phyloP scores from a whole-genome alignment of 2,113 vertebrate genomes.

The Apeltes quadracus region DNA sequence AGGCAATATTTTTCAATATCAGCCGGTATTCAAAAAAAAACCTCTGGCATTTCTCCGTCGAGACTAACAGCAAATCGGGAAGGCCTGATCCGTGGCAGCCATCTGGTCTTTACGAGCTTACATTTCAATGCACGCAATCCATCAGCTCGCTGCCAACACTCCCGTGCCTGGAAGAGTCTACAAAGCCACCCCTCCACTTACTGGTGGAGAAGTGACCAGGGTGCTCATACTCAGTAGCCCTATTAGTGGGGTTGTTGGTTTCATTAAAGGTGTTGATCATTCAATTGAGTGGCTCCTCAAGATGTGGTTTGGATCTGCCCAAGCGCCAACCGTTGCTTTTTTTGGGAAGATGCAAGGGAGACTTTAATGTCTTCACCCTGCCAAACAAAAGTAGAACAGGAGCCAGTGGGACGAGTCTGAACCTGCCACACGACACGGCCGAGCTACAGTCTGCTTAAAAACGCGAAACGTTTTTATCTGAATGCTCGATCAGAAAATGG shows the following conservation, averaged over 20 bases:
- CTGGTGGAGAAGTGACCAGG: conserved; percentile 11
- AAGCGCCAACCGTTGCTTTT: conserved; percentile 12
- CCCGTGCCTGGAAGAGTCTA: conserved; percentile 40
- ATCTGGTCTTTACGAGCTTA: conserved; percentile 55
- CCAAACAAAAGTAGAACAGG: conserved; percentile 32
- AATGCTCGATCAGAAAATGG: conserved; percentile 6
- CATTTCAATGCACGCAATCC: conserved; percentile 48
- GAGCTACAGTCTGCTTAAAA: not conserved
- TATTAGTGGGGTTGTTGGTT: conserved; percentile 27
- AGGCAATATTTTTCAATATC: conserved; percentile 53
- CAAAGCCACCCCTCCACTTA: conserved; percentile 6
- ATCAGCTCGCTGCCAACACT: conserved; percentile 35
- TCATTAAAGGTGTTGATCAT: conserved; percentile 14
- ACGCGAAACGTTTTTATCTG: not conserved
- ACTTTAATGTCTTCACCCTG: conserved; percentile 33
- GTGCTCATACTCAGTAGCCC: conserved; percentile 4
- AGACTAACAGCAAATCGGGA: conserved; percentile 23
- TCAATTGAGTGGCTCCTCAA: conserved; percentile 9
- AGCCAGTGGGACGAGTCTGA: not conserved
- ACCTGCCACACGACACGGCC: not conserved
- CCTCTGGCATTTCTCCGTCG: conserved; percentile 45
- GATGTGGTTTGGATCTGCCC: conserved; percentile 25
- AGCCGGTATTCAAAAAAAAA: conserved; percentile 33
- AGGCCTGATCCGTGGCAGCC: conserved; percentile 29
- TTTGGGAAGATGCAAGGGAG: conserved; percentile 1